Conservation (phyloP, 2,113 vertebrate species). For the Cynopterus brachyotis region DNA sequence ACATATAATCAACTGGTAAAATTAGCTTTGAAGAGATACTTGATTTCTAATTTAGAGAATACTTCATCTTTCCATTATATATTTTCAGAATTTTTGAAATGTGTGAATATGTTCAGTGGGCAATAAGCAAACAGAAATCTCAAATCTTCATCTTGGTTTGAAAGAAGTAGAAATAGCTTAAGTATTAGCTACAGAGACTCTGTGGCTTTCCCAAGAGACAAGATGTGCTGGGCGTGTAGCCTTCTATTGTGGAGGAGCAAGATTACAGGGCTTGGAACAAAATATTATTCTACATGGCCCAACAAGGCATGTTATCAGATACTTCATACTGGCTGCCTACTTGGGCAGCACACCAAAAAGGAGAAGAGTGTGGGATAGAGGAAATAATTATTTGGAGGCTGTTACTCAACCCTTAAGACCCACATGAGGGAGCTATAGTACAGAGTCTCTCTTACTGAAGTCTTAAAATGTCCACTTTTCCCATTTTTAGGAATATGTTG, state of each 20-base stretch:
- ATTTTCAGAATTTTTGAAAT: constrained; percentile 51
- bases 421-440: neutral
- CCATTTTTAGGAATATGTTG: neutral
- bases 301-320: constrained; percentile 65
- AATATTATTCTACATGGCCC: constrained; percentile 60
- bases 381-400: constrained; percentile 23
- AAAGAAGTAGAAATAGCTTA: constrained; percentile 52
- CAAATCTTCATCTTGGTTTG: constrained; percentile 47
- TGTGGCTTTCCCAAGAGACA: constrained; percentile 63
- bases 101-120: neutral
- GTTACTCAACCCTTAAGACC: constrained; percentile 7
- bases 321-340: constrained; percentile 54
- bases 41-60: constrained; percentile 7
- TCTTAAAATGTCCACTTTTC: neutral
- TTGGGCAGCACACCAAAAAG: constrained; percentile 59
- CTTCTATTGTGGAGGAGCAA: constrained; percentile 47
- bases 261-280: constrained; percentile 66
- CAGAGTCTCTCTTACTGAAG: neutral
- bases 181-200: constrained; percentile 2
- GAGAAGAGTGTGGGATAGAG: constrained; percentile 17
- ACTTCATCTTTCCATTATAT: neutral
- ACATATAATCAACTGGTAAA: neutral
- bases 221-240: constrained; percentile 57
- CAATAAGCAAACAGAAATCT: constrained; percentile 51
- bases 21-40: neutral